Conservation (phyloP, 1,140 invertebrate genomes). For the Microplitis demolitor region DNA sequence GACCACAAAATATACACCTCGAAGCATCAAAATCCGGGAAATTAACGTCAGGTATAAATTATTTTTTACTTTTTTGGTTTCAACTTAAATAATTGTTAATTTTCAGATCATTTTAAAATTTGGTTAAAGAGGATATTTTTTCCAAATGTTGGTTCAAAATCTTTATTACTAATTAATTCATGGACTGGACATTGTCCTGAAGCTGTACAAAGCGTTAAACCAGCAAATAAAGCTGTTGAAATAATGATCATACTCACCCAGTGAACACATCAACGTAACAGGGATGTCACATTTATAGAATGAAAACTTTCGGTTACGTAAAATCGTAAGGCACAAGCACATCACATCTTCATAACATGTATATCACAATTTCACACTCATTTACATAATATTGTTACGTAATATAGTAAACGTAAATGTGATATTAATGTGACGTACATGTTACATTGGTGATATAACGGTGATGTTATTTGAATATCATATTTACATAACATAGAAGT, state of each 20-base stretch:
- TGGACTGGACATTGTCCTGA: background rate
- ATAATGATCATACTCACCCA: background rate
- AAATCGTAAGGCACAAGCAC: too few species aligned
- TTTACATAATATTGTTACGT: too few species aligned
- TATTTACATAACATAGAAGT: too few species aligned
- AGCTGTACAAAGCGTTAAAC: background rate
- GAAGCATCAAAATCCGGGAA: conserved; percentile 17
- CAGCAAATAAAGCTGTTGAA: background rate
- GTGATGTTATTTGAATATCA: too few species aligned
- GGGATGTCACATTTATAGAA: too few species aligned
- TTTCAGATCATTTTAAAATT: background rate
- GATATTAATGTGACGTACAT: too few species aligned
- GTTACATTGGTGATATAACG: too few species aligned
- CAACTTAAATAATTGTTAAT: background rate
- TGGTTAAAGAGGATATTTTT: background rate
- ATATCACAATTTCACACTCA: too few species aligned
- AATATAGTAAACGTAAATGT: too few species aligned
- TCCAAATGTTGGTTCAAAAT: background rate
- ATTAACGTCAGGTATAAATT: background rate
- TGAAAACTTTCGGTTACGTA: too few species aligned
- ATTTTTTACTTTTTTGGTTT: background rate
- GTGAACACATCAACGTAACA: too few species aligned
- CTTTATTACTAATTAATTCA: background rate
- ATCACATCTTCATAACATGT: too few species aligned
- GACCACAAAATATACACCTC: conserved; percentile 9